These are phyloP conservation scores for Tenualosa thibaudeaui DNA, from an alignment of 2,797 vertebrate genomes.

Conservation along the genomic window DNA sequence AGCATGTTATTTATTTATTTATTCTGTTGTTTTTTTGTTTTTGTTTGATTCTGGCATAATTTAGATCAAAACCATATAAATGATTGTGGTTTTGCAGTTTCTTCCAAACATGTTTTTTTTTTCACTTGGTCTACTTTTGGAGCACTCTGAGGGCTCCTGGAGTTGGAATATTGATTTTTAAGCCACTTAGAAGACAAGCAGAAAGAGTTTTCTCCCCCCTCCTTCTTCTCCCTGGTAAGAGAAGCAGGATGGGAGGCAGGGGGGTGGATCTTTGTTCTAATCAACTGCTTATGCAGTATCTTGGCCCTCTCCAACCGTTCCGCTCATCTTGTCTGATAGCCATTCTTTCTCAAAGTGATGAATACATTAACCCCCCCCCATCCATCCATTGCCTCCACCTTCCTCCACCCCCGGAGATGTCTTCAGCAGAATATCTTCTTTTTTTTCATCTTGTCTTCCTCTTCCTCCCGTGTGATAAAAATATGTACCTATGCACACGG, in stretches of 20 bases:
- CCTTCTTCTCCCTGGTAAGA: not conserved
- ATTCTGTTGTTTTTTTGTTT: slow-evolving; percentile 5
- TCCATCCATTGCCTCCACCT: not conserved
- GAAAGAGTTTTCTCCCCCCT: slow-evolving; percentile 5
- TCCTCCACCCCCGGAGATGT: not conserved
- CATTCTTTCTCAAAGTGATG: slow-evolving; percentile 46
- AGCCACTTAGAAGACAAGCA: slow-evolving; percentile 70
- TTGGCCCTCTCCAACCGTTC: not conserved
- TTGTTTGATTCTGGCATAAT: slow-evolving; percentile 46
- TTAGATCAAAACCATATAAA: slow-evolving; percentile 35
- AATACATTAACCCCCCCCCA: slow-evolving; percentile 36
- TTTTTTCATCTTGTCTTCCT: not conserved
- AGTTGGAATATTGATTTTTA: slow-evolving; percentile 70
- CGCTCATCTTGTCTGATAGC: slow-evolving; percentile 28
- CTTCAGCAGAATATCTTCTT: slow-evolving; percentile 10
- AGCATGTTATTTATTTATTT: not conserved
- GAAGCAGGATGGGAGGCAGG: not conserved
- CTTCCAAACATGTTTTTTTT: slow-evolving; percentile 58
- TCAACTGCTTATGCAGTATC: slow-evolving; percentile 31
- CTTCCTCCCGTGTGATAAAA: slow-evolving; percentile 13
- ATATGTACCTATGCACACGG: slow-evolving; percentile 16
- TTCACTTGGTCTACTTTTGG: slow-evolving; percentile 71
- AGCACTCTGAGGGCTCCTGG: slow-evolving; percentile 69
- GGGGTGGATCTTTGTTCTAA: slow-evolving; percentile 39
- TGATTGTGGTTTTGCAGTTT: slow-evolving; percentile 51